Base-by-base conservation (phyloP, 23 tunicate species). In the Botrylloides violaceus region DNA sequence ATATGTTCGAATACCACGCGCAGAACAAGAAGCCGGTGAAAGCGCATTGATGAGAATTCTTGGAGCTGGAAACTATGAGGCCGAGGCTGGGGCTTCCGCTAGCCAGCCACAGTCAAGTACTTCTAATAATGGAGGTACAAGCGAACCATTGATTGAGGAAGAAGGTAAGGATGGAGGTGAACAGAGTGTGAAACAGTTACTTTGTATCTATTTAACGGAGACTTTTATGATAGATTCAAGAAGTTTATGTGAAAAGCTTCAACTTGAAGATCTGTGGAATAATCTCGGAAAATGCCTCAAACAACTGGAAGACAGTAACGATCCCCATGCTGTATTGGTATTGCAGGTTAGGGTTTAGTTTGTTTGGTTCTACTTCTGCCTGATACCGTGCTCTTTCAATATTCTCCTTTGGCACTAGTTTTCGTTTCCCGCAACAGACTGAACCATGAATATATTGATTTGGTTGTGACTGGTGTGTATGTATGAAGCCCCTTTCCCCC, bases 301-400 rank as follows among this genome's bases (percentile, higher is more conserved):
- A 36, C 97, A 95, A 79, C 50, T 95, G 31, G 92, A 87, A 37
- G 75, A 78, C 55, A 87, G 89, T 48, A 83, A 80, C 53, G 99
- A 95, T 83, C 89, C 81, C 32, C 99, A 95, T 71, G 96, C 99
- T 31, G 95, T 95, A 24, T 75, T 95, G 61, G 99, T 95, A 2
- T 59, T 95, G 30, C 97, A 90, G 83, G 97, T 90, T 49, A 64
- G 66, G n/a, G n/a, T n/a, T n/a, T n/a, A n/a, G n/a, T n/a, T n/a
- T n/a, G n/a, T n/a, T n/a, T n/a, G n/a, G n/a, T n/a, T n/a, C n/a
- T n/a, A n/a, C n/a, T n/a, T 43, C 53, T 9, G 15, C 53, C 15
- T 15, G 53, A 43, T 9, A 9, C 15, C 15, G 53, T 43, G 9
- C 53, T 43, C 15, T 43, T 43, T 43, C 12, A 43, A 7, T 7